Evolutionary conservation across 1,140 invertebrate species (phyloP), one percentile per base, ranked within the genome.

Genomic region (Trypoxylus dichotomus): DNA sequence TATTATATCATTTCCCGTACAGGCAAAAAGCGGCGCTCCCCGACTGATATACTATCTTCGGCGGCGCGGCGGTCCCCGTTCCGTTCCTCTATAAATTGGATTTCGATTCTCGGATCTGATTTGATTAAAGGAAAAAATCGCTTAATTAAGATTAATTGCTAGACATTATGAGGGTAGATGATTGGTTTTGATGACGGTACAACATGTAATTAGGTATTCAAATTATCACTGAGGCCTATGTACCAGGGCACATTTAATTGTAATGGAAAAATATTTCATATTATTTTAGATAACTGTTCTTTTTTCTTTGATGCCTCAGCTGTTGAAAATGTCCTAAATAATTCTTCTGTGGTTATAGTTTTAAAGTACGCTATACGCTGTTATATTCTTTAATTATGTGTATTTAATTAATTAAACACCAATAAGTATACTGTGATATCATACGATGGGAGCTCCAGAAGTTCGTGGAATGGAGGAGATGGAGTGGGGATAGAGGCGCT

Each of bases 91-190:
- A 54, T 54, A 54, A 54, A 54, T 54, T 54, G 47, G 47, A 54
- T 54, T 54, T 19, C 47, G 47, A 54, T 54, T 54, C 47, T 54
- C 47, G 47, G 47, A 54, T 54, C 47, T 54, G 47, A 54, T 54
- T 54, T 54, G 47, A 54, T 54, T 54, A 54, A 54, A 6, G 43
- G 47, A 54, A 54, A 54, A 54, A 54, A 54, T 54, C 47, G 47
- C 47, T 54, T 54, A 54, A 54, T 54, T 54, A 54, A 54, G 47
- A 54, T 54, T 54, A 54, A 54, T 54, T 54, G 47, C 47, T 19
- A 54, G 47, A 54, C 47, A n/a, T 54, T 54, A 54, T 8, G n/a
- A 15, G 47, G 47, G 6, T n/a, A 15, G 47, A 54, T 54, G 47
- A 54, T 54, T n/a, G 15, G 19, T 54, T 19, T 6, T 15, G 19